phyloP scores from a whole-genome alignment of 2,888 invertebrate species.

The Tenthredo amoena region DNA sequence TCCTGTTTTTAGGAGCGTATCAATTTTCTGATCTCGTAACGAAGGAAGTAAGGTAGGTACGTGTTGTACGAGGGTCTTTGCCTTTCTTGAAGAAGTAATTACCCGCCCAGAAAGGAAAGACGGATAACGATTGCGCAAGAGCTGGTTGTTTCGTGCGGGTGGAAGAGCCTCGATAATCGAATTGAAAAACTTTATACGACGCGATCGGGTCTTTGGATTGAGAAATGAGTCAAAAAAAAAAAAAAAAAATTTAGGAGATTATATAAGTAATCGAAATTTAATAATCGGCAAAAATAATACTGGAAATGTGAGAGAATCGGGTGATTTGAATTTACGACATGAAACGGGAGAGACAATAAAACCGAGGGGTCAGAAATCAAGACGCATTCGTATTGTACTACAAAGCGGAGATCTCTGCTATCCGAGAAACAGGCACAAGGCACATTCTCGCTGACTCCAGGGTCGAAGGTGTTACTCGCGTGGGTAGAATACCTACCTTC shows the following conservation, averaged over 20 bases:
- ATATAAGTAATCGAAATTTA: neutral
- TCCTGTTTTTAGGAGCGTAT: neutral
- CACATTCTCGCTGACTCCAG: neutral
- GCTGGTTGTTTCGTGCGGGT: neutral
- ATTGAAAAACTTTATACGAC: neutral
- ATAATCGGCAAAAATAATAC: neutral
- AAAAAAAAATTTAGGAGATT: neutral
- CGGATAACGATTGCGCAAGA: neutral
- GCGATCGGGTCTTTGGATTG: neutral
- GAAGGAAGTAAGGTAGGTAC: neutral
- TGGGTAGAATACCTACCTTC: constrained; percentile 22
- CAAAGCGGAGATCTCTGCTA: neutral
- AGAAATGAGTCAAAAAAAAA: neutral
- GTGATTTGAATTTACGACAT: neutral
- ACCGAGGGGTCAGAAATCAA: neutral
- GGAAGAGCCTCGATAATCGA: neutral
- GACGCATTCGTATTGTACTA: neutral
- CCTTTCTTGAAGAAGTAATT: constrained; percentile 29
- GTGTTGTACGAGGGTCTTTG: neutral
- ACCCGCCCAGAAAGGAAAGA: constrained; percentile 3
- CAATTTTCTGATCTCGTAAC: constrained; percentile 27
- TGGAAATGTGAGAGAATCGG: neutral
- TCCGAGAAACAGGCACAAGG: neutral
- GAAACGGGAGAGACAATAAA: neutral
- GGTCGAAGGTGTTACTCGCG: constrained; percentile 30